Evolutionary conservation across 2,113 vertebrate species (phyloP), one percentile per base, ranked within the genome.

Genomic region (Tupaia chinensis): DNA sequence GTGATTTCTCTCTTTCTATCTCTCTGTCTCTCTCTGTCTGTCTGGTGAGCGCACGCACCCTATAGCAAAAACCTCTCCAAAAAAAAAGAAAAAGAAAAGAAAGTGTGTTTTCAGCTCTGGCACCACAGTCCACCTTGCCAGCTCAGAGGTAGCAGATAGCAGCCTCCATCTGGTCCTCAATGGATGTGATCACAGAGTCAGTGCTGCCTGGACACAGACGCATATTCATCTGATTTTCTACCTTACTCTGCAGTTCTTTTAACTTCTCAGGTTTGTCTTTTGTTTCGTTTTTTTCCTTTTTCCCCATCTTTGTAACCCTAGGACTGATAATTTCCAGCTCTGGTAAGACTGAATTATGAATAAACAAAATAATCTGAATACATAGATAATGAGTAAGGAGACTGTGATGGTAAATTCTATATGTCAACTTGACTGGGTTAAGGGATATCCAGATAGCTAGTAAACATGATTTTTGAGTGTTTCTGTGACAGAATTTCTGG

Each of bases 191-290:
- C 93, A 99, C 99, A 9, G 99, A 99, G 85, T 99, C 99, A 92
- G 99, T 97, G n/a, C 97, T 97, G 98, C 99, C 99, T 89, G 99
- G 99, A 68, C 99, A 99, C 89, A 99, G 99, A 97, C 99, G 99
- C 98, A 99, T 99, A 96, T 99, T 99, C 99, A 99, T 99, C 98
- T 99, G 99, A 98, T 99, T 99, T 97, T 99, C 99, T 97, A 99
- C 99, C 98, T 99, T 99, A 89, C 99, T 99, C 98, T 99, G 99
- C 79, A 99, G 97, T 98, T 99, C 99, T 97, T 99, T 99, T 96
- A 99, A 97, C 97, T 99, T 99, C 98, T 99, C 99, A 3, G 99
- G 99, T 98, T 99, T 32, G 32, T 32, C 32, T 32, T 32, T 32
- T 32, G 32, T 32, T 32, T 32, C 32, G 32, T 32, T 99, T 98